Conservation (phyloP, 2,113 vertebrate genomes). For the Chlorodrepanis virens region DNA sequence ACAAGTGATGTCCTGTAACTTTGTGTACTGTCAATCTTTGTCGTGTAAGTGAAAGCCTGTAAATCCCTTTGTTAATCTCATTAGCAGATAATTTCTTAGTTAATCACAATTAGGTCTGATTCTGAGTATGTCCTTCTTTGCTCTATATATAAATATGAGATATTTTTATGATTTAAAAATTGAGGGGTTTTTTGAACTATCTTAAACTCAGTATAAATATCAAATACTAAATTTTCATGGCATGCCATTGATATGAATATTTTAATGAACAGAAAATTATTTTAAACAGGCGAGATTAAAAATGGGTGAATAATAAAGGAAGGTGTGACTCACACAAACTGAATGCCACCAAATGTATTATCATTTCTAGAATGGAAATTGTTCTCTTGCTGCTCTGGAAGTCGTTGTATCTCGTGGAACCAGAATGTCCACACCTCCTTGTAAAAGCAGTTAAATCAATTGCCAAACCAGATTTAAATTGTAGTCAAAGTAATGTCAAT, state of each 20-base stretch:
- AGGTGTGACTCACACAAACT: neutral
- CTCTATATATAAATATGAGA: neutral
- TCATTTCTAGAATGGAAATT: neutral
- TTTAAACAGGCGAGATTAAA: neutral
- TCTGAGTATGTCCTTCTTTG: neutral
- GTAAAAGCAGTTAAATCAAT: neutral
- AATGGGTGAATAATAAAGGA: neutral
- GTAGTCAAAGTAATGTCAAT: neutral
- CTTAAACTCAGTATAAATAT: neutral
- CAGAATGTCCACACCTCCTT: neutral
- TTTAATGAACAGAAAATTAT: neutral
- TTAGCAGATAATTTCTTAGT: neutral
- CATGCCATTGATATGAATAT: neutral
- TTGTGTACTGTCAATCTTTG: neutral
- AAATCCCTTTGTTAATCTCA: neutral
- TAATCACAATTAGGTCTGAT: neutral
- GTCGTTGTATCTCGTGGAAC: neutral
- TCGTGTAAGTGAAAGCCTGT: neutral
- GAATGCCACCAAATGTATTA: neutral
- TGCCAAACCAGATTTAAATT: neutral
- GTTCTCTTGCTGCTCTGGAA: neutral
- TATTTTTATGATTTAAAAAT: neutral
- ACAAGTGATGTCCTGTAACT: neutral
- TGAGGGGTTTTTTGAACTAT: neutral
- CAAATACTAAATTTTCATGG: neutral